Conservation (phyloP, 2,113 vertebrate species). For the Limanda limanda region DNA sequence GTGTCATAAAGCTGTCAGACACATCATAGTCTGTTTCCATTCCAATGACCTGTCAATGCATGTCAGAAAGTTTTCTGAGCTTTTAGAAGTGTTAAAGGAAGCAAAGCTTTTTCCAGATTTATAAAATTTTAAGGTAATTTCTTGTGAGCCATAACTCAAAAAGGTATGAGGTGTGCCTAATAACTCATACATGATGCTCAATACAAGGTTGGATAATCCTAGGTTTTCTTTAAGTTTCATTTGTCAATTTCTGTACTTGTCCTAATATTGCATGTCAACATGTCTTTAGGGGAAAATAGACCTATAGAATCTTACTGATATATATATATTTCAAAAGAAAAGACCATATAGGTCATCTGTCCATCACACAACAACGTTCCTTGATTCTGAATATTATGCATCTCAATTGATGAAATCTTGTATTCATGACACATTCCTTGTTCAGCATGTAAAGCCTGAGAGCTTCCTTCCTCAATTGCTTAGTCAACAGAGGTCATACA, state of each 20-base stretch:
- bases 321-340: too few species aligned
- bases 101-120: background rate
- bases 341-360: too few species aligned
- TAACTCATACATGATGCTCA: too few species aligned
- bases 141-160: background rate
- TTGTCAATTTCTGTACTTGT: too few species aligned
- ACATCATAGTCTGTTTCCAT: constrained; percentile 13
- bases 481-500: background rate
- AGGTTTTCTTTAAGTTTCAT: too few species aligned
- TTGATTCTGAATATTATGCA: background rate
- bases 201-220: too few species aligned
- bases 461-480: background rate
- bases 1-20: constrained; percentile 19
- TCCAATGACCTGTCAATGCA: constrained; percentile 8
- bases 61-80: background rate
- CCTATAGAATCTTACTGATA: too few species aligned
- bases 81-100: background rate
- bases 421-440: too few species aligned
- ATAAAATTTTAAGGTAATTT: background rate
- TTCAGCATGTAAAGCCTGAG: too few species aligned
- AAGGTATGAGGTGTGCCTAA: too few species aligned
- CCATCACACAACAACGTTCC: background rate
- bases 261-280: too few species aligned
- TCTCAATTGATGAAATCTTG: background rate
- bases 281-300: too few species aligned